Conservation (phyloP, 2,113 vertebrate species). For the Bos indicus region DNA sequence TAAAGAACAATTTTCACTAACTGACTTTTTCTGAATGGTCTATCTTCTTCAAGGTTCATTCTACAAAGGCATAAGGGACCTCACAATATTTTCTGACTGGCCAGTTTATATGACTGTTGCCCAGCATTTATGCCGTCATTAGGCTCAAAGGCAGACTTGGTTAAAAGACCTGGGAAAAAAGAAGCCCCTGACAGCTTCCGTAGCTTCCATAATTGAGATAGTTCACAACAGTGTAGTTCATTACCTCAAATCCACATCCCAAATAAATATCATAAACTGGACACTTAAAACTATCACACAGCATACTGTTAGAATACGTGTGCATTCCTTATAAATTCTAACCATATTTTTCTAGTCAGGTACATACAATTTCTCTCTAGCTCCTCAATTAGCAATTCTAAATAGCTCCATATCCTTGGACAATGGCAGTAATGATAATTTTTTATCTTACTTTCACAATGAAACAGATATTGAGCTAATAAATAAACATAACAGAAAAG, state of each 20-base stretch:
- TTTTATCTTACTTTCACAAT: conserved; percentile 30
- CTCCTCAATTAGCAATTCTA: conserved; percentile 23
- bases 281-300: neutral
- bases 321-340: neutral
- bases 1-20: neutral
- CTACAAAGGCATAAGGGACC: conserved; percentile 3
- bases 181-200: neutral
- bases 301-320: neutral
- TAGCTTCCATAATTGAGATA: neutral
- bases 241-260: neutral
- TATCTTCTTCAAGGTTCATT: neutral
- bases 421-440: conserved; percentile 44
- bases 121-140: neutral
- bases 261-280: neutral
- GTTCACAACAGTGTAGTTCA: neutral
- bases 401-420: conserved; percentile 40
- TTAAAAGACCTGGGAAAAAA: neutral
- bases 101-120: neutral
- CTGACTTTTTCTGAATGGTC: conserved; percentile 18
- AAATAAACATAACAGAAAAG: neutral
- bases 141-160: neutral
- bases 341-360: neutral
- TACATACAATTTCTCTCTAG: neutral
- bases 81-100: neutral
- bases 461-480: conserved; percentile 52